phyloP scores from a whole-genome alignment of 2,888 invertebrate species.

The Dryomyza anilis region DNA sequence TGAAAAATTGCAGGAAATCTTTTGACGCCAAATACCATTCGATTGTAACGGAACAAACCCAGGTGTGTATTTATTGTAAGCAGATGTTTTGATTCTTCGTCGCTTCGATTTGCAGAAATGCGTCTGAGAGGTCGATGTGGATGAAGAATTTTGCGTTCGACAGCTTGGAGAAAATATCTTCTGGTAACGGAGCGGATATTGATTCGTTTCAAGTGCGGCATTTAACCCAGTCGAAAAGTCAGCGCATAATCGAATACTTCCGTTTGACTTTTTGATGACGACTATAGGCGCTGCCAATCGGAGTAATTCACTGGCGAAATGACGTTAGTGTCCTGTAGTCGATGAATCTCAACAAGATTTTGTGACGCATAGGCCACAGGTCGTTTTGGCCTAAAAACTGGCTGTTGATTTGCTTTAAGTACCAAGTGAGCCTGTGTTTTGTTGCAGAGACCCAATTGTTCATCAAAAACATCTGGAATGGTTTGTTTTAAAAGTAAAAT shows the following conservation, averaged over 20 bases:
- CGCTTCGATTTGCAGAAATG: slow-evolving; percentile 36
- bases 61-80: too few relatives aligned
- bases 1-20: slow-evolving; percentile 28
- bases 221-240: slow-evolving; percentile 38
- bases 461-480: not conserved
- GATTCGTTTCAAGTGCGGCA: slow-evolving; percentile 30
- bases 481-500: too few relatives aligned
- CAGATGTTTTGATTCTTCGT: slow-evolving; percentile 29
- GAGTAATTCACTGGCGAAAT: slow-evolving; percentile 31
- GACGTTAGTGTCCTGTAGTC: slow-evolving; percentile 31
- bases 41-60: too few relatives aligned
- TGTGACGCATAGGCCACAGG: slow-evolving; percentile 36
- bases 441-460: not conserved
- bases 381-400: slow-evolving; percentile 34
- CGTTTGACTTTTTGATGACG: slow-evolving; percentile 34
- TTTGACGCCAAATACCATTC: slow-evolving; percentile 31
- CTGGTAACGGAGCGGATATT: slow-evolving; percentile 24
- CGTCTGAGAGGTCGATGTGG: too few relatives aligned
- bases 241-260: slow-evolving; percentile 32
- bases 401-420: slow-evolving; percentile 15
- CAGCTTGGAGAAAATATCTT: slow-evolving; percentile 33
- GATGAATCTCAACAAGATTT: slow-evolving; percentile 30
- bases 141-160: too few relatives aligned
- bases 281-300: slow-evolving; percentile 37
- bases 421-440: too few relatives aligned